A percentile compares a stretch with the other conserved stretches of the same genome.
Conservation (phyloP, 2,888 invertebrate genomes). For the Nesidiocoris tenuis region DNA sequence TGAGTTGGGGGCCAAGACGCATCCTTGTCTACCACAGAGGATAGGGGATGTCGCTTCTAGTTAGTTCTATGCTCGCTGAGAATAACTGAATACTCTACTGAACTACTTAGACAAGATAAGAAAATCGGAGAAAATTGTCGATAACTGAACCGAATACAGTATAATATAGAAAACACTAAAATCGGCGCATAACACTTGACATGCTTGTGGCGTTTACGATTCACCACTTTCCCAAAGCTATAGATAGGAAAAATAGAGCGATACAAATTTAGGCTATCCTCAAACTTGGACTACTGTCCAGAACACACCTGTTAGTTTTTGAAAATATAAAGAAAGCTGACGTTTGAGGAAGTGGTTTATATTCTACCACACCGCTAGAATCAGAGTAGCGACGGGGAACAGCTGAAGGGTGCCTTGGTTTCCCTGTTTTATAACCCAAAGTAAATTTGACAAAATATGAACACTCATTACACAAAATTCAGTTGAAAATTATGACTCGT, state of each 20-base stretch:
- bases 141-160: not conserved
- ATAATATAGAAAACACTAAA: slow-evolving; percentile 13
- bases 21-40: too few species aligned
- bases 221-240: not conserved
- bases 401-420: slow-evolving; percentile 60
- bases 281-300: not conserved
- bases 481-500: too few species aligned
- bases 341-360: slow-evolving; percentile 87
- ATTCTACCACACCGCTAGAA: slow-evolving; percentile 77
- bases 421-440: slow-evolving; percentile 36
- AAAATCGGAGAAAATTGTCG: slow-evolving; percentile 6
- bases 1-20: too few species aligned
- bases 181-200: slow-evolving; percentile 15
- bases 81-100: slow-evolving; percentile 27
- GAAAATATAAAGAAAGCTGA: slow-evolving; percentile 92
- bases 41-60: too few species aligned
- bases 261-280: slow-evolving; percentile 2
- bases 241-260: not conserved
- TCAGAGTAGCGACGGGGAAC: slow-evolving; percentile 84
- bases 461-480: too few species aligned
- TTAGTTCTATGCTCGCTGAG: too few species aligned
- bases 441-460: slow-evolving; percentile 24
- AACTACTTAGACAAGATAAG: slow-evolving; percentile 12
- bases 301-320: slow-evolving; percentile 84
- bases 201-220: slow-evolving; percentile 21